Conservation (phyloP, 2,113 vertebrate species). For the Labrus mixtus region DNA sequence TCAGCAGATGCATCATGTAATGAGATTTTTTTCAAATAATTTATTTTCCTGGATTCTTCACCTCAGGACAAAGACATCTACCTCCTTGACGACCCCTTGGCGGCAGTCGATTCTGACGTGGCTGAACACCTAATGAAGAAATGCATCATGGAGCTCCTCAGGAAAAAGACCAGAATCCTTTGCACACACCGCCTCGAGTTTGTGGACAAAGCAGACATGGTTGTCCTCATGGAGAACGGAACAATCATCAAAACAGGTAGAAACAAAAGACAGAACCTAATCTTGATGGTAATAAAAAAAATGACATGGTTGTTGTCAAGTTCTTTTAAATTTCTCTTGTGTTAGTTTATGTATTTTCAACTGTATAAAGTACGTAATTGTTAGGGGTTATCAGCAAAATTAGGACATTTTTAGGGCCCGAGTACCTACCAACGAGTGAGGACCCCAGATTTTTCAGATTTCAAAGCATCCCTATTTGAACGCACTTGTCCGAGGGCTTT, state of each 20-base stretch:
- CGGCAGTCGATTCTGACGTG: constrained; percentile 93
- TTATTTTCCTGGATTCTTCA: not conserved
- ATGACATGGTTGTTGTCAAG: not conserved
- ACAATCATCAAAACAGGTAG: constrained; percentile 88
- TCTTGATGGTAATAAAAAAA: not conserved
- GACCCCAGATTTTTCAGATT: too few relatives aligned
- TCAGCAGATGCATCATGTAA: too few relatives aligned
- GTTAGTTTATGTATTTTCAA: too few relatives aligned
- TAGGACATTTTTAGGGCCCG: too few relatives aligned
- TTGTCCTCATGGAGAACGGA: constrained; percentile 91
- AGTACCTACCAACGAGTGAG: too few relatives aligned
- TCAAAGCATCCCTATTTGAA: too few relatives aligned
- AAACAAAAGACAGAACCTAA: not conserved
- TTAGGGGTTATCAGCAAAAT: too few relatives aligned
- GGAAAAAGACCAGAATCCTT: constrained; percentile 91
- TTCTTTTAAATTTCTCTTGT: too few relatives aligned
- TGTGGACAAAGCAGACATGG: constrained; percentile 87
- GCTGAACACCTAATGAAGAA: constrained; percentile 92
- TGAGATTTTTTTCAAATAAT: too few relatives aligned
- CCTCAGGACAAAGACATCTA: constrained; percentile 93
- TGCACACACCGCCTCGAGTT: constrained; percentile 94
- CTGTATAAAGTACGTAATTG: too few relatives aligned
- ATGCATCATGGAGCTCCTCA: constrained; percentile 90
- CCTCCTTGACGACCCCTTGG: constrained; percentile 95
- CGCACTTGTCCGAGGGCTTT: too few relatives aligned